These are phyloP conservation scores for Polietes domitor DNA, from an alignment of 2,888 invertebrate genomes.

Conservation along the genomic window DNA sequence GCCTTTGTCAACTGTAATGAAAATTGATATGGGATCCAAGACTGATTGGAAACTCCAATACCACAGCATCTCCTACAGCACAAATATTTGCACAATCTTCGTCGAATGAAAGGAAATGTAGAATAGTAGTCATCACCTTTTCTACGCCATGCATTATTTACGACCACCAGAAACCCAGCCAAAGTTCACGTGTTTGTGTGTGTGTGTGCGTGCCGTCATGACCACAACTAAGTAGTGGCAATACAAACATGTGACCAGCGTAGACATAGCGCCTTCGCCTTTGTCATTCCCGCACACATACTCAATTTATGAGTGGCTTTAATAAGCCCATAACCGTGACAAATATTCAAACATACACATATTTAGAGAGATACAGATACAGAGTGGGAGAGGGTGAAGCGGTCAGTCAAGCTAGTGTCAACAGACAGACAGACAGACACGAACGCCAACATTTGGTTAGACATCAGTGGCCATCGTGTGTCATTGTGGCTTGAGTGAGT, in stretches of 20 bases:
- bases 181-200: too few relatives aligned
- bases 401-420: background rate
- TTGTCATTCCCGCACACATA: conserved; percentile 5
- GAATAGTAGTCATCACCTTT: conserved; percentile 8
- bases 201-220: too few relatives aligned
- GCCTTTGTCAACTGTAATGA: conserved; percentile 19
- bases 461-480: background rate
- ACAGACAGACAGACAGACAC: background rate
- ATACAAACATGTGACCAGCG: conserved; percentile 20
- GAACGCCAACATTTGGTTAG: background rate
- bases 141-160: too few relatives aligned
- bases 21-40: conserved; percentile 31
- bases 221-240: background rate
- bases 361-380: too few relatives aligned
- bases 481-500: too few relatives aligned
- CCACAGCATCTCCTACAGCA: background rate
- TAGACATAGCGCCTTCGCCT: conserved; percentile 23
- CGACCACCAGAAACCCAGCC: too few relatives aligned
- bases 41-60: background rate
- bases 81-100: conserved; percentile 8
- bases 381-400: too few relatives aligned
- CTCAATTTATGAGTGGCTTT: conserved; percentile 57
- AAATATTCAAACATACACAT: conserved; percentile 24
- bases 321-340: conserved; percentile 53
- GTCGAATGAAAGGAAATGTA: background rate